Evolutionary conservation across 92 coral and sea anemone genomes (phyloP).

Genomic region (Desmophyllum pertusum): DNA sequence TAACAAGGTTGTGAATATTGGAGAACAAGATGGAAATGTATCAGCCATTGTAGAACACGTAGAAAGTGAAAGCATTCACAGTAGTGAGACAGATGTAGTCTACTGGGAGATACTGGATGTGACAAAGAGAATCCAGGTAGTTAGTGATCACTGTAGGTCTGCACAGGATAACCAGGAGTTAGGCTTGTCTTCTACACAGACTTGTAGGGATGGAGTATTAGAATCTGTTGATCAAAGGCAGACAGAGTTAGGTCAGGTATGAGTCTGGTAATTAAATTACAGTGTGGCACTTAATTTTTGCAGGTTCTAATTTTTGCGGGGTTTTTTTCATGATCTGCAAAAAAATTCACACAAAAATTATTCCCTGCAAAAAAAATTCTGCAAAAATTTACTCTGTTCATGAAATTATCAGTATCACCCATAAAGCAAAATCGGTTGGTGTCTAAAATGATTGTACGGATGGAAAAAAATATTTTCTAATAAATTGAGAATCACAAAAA

Average conservation of each 20-base stretch:
- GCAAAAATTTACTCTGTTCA: too few relatives aligned
- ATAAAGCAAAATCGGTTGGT: too few relatives aligned
- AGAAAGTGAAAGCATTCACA: background rate
- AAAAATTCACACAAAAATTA: too few relatives aligned
- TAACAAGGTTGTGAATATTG: background rate
- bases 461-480: too few relatives aligned
- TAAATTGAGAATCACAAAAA: too few relatives aligned
- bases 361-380: too few relatives aligned
- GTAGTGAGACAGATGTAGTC: background rate
- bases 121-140: constrained; percentile 10
- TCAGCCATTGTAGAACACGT: background rate
- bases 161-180: background rate
- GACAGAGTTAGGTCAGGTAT: constrained; percentile 16
- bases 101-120: constrained; percentile 26
- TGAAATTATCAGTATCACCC: too few relatives aligned
- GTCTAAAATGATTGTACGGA: too few relatives aligned
- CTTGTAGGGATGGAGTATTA: background rate
- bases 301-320: too few relatives aligned
- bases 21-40: constrained; percentile 4
- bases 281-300: too few relatives aligned
- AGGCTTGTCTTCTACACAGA: background rate
- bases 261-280: too few relatives aligned
- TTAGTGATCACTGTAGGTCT: background rate
- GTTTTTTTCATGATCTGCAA: too few relatives aligned
- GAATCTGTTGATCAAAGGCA: background rate